Evolutionary conservation across 2,888 invertebrate genomes (phyloP).

Genomic region (Tetragonula carbonaria): DNA sequence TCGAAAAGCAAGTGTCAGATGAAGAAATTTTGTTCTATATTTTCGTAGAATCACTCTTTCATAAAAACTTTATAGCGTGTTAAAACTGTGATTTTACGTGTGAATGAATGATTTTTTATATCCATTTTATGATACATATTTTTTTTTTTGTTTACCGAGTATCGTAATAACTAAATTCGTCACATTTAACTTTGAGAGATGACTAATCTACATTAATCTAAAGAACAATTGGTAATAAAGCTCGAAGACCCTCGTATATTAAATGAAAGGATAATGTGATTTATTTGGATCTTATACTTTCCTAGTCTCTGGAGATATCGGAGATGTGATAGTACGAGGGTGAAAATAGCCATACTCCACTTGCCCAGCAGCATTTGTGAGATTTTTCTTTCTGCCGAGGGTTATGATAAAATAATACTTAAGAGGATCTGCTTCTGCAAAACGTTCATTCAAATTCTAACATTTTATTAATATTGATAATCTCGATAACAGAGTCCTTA

Average conservation of each 20-base stretch:
- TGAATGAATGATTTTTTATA: neutral
- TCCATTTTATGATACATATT: too few relatives aligned
- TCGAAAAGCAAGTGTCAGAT: too few relatives aligned
- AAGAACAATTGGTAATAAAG: conserved; percentile 26
- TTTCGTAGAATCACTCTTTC: too few relatives aligned
- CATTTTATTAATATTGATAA: neutral
- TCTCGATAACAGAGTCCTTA: too few relatives aligned
- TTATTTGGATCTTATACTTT: conserved; percentile 19
- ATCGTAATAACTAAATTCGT: neutral
- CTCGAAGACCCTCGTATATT: conserved; percentile 26
- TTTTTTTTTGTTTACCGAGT: neutral
- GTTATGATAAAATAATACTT: conserved; percentile 30
- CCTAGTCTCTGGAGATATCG: conserved; percentile 49
- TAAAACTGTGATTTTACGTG: neutral
- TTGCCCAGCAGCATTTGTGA: conserved; percentile 41
- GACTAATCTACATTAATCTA: neutral
- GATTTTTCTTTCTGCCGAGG: conserved; percentile 41
- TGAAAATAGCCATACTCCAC: conserved; percentile 34
- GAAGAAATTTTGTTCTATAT: too few relatives aligned
- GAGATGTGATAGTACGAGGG: conserved; percentile 36
- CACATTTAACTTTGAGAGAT: neutral
- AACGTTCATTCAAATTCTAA: neutral
- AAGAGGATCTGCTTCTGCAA: neutral
- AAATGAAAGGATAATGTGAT: conserved; percentile 54
- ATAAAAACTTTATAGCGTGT: neutral